Conservation (phyloP, 2,797 vertebrate species). For the Micrastur ruficollis region DNA sequence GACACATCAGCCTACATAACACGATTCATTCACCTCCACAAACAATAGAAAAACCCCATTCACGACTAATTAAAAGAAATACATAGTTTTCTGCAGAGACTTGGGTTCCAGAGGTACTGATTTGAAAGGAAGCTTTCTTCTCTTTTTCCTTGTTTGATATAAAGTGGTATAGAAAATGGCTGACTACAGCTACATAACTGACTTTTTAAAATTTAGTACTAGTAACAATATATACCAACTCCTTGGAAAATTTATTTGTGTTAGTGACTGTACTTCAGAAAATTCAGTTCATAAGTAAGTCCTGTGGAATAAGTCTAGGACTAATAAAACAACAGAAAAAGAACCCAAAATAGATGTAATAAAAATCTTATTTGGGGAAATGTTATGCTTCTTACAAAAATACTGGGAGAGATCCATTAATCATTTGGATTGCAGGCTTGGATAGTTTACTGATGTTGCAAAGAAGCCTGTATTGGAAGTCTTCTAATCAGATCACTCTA, state of each 20-base stretch:
- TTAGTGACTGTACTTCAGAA: neutral
- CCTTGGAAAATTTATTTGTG: neutral
- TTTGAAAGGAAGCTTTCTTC: neutral
- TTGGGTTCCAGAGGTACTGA: neutral
- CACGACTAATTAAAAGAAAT: neutral
- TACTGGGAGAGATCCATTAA: neutral
- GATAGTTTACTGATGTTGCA: constrained; percentile 1
- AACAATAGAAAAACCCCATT: neutral
- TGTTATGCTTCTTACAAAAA: constrained; percentile 32
- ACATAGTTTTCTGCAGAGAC: neutral
- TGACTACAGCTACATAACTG: neutral
- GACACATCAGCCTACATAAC: neutral
- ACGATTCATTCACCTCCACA: neutral
- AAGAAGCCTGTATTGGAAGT: constrained; percentile 21
- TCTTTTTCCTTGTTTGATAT: neutral
- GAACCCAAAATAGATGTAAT: neutral
- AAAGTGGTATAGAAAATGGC: neutral
- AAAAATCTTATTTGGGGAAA: constrained; percentile 26
- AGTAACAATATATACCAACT: neutral
- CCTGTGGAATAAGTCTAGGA: neutral
- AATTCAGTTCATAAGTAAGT: neutral
- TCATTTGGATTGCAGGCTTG: neutral
- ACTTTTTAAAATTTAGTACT: neutral
- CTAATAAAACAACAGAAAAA: constrained; percentile 1
- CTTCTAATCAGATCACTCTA: constrained; percentile 25